Evolutionary conservation across 2,797 vertebrate species (phyloP).

Genomic region (Typhlichthys subterraneus): DNA sequence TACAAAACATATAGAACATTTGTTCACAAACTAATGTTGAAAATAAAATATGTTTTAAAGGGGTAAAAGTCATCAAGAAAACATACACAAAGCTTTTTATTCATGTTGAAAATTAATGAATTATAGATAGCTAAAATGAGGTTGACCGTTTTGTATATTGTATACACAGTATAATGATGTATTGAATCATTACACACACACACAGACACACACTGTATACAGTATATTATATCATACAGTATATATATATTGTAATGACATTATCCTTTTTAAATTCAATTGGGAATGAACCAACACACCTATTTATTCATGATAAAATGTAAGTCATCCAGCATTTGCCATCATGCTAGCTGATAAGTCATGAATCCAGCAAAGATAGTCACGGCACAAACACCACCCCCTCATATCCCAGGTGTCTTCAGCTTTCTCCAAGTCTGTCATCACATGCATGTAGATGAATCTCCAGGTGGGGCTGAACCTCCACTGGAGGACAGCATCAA

Average conservation of each 20-base stretch:
- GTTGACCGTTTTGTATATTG: no score
- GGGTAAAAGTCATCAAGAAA: no score
- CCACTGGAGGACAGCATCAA: conserved; percentile 11
- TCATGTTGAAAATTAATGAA: no score
- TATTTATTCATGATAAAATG: conserved; percentile 12
- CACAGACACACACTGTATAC: no score
- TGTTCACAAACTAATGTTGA: no score
- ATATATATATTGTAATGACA: neutral
- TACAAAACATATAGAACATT: no score
- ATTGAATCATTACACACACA: no score
- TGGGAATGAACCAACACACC: neutral
- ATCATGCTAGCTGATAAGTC: conserved; percentile 13
- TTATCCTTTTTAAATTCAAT: no score
- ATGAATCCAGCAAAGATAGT: conserved; percentile 30
- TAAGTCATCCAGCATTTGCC: conserved; percentile 19
- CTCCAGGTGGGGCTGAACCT: conserved; percentile 34
- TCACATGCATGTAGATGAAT: conserved; percentile 41
- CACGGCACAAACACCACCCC: conserved; percentile 40
- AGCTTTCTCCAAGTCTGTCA: conserved; percentile 51
- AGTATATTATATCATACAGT: neutral
- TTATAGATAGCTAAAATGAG: no score
- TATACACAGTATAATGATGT: no score
- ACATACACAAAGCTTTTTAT: no score
- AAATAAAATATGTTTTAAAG: no score
- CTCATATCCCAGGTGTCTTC: conserved; percentile 59